These are phyloP conservation scores for Acleris cristana DNA, from an alignment of 2,888 invertebrate genomes.

Conservation along the genomic window DNA sequence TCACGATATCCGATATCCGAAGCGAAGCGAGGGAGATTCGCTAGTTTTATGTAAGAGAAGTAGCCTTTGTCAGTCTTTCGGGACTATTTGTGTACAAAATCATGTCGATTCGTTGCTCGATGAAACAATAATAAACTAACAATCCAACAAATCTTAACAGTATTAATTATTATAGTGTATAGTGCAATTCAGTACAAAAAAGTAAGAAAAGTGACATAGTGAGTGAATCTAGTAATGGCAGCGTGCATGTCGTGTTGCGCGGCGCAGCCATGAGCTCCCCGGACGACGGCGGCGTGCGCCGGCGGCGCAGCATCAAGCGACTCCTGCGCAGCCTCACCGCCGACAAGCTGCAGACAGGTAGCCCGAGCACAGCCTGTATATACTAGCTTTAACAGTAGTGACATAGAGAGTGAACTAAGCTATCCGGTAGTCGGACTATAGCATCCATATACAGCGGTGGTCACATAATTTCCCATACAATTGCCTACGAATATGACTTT, in stretches of 20 bases:
- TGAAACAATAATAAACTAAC: not conserved
- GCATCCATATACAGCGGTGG: no score
- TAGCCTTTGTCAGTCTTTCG: not conserved
- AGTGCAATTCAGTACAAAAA: no score
- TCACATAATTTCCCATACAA: no score
- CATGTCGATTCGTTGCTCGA: not conserved
- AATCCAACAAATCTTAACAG: no score
- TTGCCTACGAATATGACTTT: no score
- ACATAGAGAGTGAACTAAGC: no score
- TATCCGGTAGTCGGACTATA: no score
- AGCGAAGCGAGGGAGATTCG: no score
- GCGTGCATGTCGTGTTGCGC: not conserved
- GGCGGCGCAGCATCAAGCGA: slow-evolving; percentile 79
- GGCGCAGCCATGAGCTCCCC: slow-evolving; percentile 57
- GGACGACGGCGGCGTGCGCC: slow-evolving; percentile 72
- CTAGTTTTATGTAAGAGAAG: not conserved
- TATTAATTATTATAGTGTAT: no score
- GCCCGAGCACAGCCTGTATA: not conserved
- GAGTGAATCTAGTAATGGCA: slow-evolving; percentile 16
- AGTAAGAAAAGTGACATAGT: not conserved
- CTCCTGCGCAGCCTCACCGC: slow-evolving; percentile 78
- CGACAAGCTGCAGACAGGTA: slow-evolving; percentile 75
- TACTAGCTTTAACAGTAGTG: no score
- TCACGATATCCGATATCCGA: no score
- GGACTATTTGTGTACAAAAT: not conserved